Evolutionary conservation across 2,888 invertebrate species (phyloP).

Genomic region (Ametastegia equiseti): DNA sequence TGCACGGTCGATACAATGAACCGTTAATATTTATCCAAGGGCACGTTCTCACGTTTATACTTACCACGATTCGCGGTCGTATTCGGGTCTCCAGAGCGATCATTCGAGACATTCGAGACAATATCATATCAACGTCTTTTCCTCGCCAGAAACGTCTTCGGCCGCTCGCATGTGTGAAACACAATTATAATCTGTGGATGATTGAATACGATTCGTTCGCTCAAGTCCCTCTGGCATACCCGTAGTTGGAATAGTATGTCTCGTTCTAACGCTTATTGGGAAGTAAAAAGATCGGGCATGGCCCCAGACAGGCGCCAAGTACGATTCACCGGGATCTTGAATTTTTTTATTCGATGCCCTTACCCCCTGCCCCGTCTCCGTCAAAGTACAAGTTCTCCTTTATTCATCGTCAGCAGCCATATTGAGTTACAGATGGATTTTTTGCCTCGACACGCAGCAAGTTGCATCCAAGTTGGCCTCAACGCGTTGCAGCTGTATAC

Average conservation of each 20-base stretch:
- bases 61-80: neutral
- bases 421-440: conserved; percentile 60
- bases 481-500: conserved; percentile 32
- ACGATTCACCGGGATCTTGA: conserved; percentile 23
- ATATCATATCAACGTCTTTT: neutral
- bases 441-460: conserved; percentile 51
- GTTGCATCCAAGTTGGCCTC: conserved; percentile 37
- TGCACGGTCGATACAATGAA: conserved; percentile 16
- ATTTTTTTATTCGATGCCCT: conserved; percentile 16
- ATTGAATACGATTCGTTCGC: neutral
- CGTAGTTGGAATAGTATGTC: neutral
- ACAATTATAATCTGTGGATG: neutral
- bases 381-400: conserved; percentile 54
- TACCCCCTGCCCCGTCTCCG: neutral
- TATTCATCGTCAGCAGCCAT: conserved; percentile 59
- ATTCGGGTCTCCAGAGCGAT: neutral
- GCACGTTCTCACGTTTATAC: neutral
- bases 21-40: neutral
- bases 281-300: conserved; percentile 1
- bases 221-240: neutral
- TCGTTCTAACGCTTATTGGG: neutral
- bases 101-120: neutral
- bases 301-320: conserved; percentile 16
- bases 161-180: neutral
- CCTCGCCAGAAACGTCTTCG: neutral